Evolutionary conservation across 2,888 invertebrate genomes (phyloP).

Genomic region (Cerastis rubricosa): DNA sequence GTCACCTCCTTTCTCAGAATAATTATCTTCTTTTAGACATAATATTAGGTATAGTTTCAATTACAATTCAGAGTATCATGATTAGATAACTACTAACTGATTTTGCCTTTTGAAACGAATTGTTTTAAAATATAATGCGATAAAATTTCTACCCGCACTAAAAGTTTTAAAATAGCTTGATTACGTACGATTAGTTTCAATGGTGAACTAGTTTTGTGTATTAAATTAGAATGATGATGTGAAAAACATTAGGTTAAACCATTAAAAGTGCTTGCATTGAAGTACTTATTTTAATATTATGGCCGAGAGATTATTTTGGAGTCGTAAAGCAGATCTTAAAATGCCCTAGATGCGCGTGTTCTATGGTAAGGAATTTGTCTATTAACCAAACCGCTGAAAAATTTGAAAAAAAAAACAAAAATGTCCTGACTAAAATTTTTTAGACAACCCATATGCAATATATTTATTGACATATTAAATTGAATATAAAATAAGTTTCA

Average conservation of each 20-base stretch:
- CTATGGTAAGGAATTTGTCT: too few relatives aligned
- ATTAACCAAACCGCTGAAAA: too few relatives aligned
- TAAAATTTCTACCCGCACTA: not conserved
- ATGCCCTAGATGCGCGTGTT: not conserved
- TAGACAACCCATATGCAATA: too few relatives aligned
- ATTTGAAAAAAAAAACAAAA: too few relatives aligned
- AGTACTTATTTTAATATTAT: constrained; percentile 10
- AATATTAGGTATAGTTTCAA: not conserved
- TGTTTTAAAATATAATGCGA: not conserved
- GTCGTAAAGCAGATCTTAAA: not conserved
- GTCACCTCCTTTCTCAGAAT: not conserved
- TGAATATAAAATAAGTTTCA: too few relatives aligned
- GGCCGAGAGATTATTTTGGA: not conserved
- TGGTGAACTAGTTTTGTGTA: constrained; percentile 29
- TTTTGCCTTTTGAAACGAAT: not conserved
- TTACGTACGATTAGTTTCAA: constrained; percentile 46
- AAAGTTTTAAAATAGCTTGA: constrained; percentile 43
- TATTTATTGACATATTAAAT: too few relatives aligned
- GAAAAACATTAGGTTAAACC: constrained; percentile 44
- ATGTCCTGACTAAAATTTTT: too few relatives aligned
- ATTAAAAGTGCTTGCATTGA: constrained; percentile 26
- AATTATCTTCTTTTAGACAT: not conserved
- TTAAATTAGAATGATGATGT: constrained; percentile 34
- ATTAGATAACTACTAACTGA: not conserved
- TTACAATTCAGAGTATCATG: not conserved